Conservation (phyloP, 2,113 vertebrate species). For the Tinamus guttatus region DNA sequence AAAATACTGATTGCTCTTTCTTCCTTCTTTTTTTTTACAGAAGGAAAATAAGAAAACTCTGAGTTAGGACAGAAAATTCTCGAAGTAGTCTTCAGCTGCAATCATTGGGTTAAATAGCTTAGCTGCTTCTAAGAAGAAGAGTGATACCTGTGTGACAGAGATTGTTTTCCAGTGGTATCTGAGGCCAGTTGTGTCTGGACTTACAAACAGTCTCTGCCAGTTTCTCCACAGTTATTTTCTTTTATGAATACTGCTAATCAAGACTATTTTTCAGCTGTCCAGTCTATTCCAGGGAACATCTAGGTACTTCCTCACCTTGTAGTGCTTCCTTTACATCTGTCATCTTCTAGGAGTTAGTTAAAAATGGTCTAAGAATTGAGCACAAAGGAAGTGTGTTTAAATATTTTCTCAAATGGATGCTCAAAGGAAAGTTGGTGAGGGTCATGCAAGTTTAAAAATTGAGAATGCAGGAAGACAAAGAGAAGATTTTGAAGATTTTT, state of each 20-base stretch:
- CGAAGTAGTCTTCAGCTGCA: neutral
- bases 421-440: neutral
- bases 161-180: neutral
- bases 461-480: neutral
- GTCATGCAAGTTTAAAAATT: neutral
- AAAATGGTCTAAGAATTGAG: neutral
- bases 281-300: neutral
- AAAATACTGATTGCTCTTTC: neutral
- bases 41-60: neutral
- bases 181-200: neutral
- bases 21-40: neutral
- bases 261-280: neutral
- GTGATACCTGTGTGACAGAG: neutral
- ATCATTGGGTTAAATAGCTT: neutral
- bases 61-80: neutral
- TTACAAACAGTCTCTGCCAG: neutral
- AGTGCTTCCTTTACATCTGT: neutral
- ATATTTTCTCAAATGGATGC: neutral
- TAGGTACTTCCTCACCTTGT: neutral
- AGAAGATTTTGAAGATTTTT: neutral
- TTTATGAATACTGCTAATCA: neutral
- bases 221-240: neutral
- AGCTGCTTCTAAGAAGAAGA: accelerated
- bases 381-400: neutral
- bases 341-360: neutral